Conservation (phyloP, 1,140 invertebrate species). For the Sarcophaga bullata region DNA sequence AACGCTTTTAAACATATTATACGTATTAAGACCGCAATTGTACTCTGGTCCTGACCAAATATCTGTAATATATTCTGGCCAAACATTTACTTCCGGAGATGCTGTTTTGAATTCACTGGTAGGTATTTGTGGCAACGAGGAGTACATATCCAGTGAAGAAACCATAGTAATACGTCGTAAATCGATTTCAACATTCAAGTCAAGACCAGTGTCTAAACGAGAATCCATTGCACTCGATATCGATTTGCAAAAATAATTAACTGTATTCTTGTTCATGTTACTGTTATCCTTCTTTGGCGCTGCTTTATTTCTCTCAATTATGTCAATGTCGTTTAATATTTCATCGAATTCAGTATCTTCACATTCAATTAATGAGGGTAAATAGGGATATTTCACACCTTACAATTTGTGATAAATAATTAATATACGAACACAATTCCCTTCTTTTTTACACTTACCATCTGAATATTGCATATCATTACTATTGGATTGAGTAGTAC, state of each 20-base stretch:
- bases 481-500: conserved; percentile 20
- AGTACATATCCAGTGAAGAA: conserved; percentile 61
- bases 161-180: conserved; percentile 74
- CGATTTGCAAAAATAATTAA: conserved; percentile 65
- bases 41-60: conserved; percentile 64
- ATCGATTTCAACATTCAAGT: conserved; percentile 77
- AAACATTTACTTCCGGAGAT: conserved; percentile 61
- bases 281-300: conserved; percentile 63
- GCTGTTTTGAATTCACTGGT: conserved; percentile 60
- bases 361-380: conserved; percentile 76
- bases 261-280: conserved; percentile 56
- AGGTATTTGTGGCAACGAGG: conserved; percentile 67
- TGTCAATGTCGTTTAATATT: conserved; percentile 75
- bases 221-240: conserved; percentile 80
- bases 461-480: conserved; percentile 44
- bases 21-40: conserved; percentile 55
- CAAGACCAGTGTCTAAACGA: conserved; percentile 79
- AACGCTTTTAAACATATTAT: conserved; percentile 74
- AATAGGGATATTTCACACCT: conserved; percentile 65
- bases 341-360: conserved; percentile 80
- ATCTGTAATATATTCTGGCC: conserved; percentile 65
- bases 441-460: conserved; percentile 28
- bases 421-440: not conserved
- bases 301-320: conserved; percentile 71
- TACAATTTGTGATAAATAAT: not conserved